Evolutionary conservation across 1,140 invertebrate genomes (phyloP), one percentile per base, ranked within the genome.

Genomic region (Triops cancriformis): DNA sequence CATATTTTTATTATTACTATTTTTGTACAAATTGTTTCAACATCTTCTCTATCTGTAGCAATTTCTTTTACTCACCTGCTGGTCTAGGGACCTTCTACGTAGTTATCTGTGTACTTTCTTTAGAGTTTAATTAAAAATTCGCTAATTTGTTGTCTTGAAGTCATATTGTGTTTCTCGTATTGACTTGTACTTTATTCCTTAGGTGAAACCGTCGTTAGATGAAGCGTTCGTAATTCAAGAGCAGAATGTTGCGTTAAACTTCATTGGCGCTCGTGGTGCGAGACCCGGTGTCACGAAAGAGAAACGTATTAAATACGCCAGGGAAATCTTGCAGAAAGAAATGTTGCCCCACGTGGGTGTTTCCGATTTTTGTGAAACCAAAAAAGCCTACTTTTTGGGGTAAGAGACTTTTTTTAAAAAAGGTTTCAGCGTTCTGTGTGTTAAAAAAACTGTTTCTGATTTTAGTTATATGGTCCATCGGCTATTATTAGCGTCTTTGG

Each of bases 221-320:
- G 98, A 99, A 88, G 98, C 98, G 73, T 99, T 99, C 87, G 98
- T 99, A 0, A 97, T 99, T 82, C 97, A 98, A 87, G 97, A 99
- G 85, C 97, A 99, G 85, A 97, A 96, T 87, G 95, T 99, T 5
- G 98, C 98, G 18, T 85, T 99, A 14, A 99, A 98, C 85, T 99
- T 99, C 81, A 99, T 99, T 83, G 98, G 98, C 80, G 90, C 95
- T 4, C 89, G 98, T 86, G 98, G 97, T 79, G 97, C 97, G 28
- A 88, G 93, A 77, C 96, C 98, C 31, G 98, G 98, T 86, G 97
- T 99, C 0, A 98, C 97, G 0, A 97, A 97, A 86, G 97, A 99
- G 82, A 98, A 98, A 84, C 91, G 98, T 88, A 97, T 99, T 37
- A 98, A 98, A 86, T 99, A 99, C 87, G 97, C 98, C 0, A 90